Percentiles rank a stretch among this genome's conserved stretches.
Evolutionary conservation across 1,140 invertebrate genomes (phyloP).

Genomic region (Rhyzopertha dominica): DNA sequence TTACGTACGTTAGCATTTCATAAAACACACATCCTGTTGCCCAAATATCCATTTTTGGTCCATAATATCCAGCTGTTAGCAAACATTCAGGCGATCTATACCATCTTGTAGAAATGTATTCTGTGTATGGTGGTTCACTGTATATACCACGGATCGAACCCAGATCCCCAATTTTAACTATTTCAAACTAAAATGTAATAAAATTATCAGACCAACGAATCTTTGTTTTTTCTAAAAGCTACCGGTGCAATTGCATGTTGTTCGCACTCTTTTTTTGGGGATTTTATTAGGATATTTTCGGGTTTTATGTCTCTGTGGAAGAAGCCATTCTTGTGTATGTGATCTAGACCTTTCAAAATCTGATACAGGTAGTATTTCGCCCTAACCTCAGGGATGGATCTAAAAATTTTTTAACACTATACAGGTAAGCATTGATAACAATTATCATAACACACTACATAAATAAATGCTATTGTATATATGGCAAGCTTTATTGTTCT

Average conservation of each 20-base stretch:
- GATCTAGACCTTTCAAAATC: constrained; percentile 51
- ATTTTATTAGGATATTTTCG: constrained; percentile 62
- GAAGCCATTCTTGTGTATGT: constrained; percentile 57
- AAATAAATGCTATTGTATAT: too few relatives aligned
- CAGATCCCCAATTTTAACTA: constrained; percentile 59
- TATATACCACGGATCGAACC: constrained; percentile 57
- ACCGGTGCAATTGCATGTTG: constrained; percentile 2
- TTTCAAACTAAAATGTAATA: constrained; percentile 45
- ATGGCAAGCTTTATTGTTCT: too few relatives aligned
- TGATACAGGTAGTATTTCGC: constrained; percentile 54
- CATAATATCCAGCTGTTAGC: constrained; percentile 61
- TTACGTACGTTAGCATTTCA: constrained; percentile 58
- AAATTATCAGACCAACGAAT: constrained; percentile 3
- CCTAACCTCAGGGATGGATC: constrained; percentile 41
- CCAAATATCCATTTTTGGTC: constrained; percentile 69
- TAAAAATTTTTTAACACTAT: constrained; percentile 17
- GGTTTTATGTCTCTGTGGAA: constrained; percentile 69
- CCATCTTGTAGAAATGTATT: constrained; percentile 69
- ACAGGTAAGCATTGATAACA: too few relatives aligned
- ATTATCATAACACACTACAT: too few relatives aligned
- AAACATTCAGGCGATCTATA: constrained; percentile 67
- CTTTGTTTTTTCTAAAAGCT: constrained; percentile 1
- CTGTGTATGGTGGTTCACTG: constrained; percentile 59
- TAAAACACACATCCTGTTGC: constrained; percentile 66
- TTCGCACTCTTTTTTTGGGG: constrained; percentile 30